Conservation (phyloP, 2,113 vertebrate species). For the Phylloscopus whistleri region DNA sequence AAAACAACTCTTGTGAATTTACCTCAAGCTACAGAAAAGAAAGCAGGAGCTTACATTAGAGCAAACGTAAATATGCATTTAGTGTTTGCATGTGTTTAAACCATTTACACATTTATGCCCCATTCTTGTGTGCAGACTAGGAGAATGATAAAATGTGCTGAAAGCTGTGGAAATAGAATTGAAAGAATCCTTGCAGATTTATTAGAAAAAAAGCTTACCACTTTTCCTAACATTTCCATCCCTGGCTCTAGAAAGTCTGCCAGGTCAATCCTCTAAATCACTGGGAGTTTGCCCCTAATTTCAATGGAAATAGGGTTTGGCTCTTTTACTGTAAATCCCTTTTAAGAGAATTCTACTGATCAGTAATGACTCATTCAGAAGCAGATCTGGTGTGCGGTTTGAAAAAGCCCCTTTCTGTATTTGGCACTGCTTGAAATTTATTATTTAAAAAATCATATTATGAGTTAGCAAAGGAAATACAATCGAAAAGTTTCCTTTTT, state of each 20-base stretch:
- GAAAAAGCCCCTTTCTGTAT: constrained; percentile 39
- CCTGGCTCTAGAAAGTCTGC: background rate
- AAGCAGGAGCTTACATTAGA: background rate
- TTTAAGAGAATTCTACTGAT: constrained; percentile 52
- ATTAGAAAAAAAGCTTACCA: background rate
- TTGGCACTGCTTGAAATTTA: constrained; percentile 25
- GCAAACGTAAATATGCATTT: background rate
- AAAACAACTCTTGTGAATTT: background rate
- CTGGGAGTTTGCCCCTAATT: background rate
- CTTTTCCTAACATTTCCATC: constrained; percentile 11
- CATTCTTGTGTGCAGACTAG: background rate
- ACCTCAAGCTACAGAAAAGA: background rate
- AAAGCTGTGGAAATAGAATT: constrained; percentile 11
- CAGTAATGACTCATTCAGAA: constrained; percentile 54
- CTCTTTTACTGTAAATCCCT: constrained; percentile 38
- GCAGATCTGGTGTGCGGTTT: constrained; percentile 28
- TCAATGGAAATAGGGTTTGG: constrained; percentile 7
- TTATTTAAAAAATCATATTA: constrained; percentile 17
- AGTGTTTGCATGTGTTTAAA: background rate
- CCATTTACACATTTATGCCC: background rate
- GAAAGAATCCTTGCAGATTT: constrained; percentile 16
- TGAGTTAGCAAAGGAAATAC: constrained; percentile 49
- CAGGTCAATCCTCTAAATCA: background rate
- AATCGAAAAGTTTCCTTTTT: constrained; percentile 44
- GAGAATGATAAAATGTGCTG: background rate